Conservation (phyloP, 2,797 vertebrate species). For the Ctenopoma kingsleyae region DNA sequence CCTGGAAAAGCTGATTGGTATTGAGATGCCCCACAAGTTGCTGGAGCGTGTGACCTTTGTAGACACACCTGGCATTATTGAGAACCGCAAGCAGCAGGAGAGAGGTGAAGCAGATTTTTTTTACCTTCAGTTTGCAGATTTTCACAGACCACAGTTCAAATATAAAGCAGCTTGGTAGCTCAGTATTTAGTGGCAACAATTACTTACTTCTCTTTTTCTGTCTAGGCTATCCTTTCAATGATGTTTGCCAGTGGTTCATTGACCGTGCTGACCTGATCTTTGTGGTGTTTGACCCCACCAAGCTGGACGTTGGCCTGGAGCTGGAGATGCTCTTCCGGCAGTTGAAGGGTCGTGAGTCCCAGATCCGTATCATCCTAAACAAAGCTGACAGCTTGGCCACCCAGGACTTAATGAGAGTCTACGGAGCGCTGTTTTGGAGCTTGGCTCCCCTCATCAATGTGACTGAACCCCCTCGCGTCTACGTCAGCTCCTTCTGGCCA, state of each 20-base stretch:
- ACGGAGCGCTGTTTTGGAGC: slow-evolving; percentile 98
- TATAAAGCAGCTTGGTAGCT: not conserved
- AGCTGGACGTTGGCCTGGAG: slow-evolving; percentile 96
- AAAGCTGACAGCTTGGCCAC: slow-evolving; percentile 96
- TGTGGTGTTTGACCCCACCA: slow-evolving; percentile 97
- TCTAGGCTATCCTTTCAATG: slow-evolving; percentile 97
- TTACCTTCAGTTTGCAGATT: not conserved
- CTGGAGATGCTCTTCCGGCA: slow-evolving; percentile 97
- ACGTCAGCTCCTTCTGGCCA: slow-evolving; percentile 99
- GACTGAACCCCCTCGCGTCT: slow-evolving; percentile 96
- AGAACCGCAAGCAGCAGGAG: slow-evolving; percentile 99
- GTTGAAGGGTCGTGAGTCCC: slow-evolving; percentile 96
- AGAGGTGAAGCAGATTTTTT: slow-evolving; percentile 86
- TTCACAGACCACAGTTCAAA: not conserved
- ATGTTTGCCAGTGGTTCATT: slow-evolving; percentile 99
- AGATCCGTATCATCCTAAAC: slow-evolving; percentile 98
- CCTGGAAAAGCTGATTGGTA: slow-evolving; percentile 96
- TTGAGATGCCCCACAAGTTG: slow-evolving; percentile 97
- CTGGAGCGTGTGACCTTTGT: slow-evolving; percentile 96
- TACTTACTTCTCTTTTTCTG: slow-evolving; percentile 34
- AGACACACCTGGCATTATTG: slow-evolving; percentile 97
- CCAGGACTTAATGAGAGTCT: slow-evolving; percentile 98
- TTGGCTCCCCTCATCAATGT: slow-evolving; percentile 98
- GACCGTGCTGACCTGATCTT: slow-evolving; percentile 98
- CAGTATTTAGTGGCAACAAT: not conserved